Percentiles rank a stretch among this genome's conserved stretches.
phyloP scores from a whole-genome alignment of 2,113 vertebrate species.

The Echinops telfairi region DNA sequence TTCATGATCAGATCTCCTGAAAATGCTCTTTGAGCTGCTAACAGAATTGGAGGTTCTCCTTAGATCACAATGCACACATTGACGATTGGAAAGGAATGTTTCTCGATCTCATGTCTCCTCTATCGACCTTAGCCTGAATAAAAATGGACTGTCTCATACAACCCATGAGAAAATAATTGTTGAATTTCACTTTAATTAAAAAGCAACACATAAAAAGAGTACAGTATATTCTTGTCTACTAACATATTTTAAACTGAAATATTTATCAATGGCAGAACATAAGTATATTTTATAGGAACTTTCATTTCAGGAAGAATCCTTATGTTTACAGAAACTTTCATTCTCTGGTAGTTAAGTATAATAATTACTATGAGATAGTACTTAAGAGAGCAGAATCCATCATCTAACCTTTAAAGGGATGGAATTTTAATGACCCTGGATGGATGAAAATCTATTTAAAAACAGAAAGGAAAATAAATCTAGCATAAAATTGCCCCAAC shows the following conservation, averaged over 20 bases:
- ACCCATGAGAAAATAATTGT: neutral
- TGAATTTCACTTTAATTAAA: constrained; percentile 18
- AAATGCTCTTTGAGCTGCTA: neutral
- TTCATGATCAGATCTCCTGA: neutral
- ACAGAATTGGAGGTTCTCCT: neutral
- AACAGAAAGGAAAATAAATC: neutral
- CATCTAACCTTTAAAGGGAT: neutral
- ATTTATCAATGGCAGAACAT: neutral
- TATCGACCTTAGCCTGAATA: neutral
- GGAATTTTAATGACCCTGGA: constrained; percentile 1
- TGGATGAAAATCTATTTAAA: neutral
- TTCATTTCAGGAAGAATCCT: constrained; percentile 32
- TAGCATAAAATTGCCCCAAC: neutral
- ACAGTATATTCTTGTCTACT: neutral
- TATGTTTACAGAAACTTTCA: neutral
- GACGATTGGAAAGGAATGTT: neutral
- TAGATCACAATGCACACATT: neutral
- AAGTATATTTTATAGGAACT: neutral
- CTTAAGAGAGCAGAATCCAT: neutral
- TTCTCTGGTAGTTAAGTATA: neutral
- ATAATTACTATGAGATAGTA: neutral
- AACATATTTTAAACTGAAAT: neutral
- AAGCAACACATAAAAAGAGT: neutral
- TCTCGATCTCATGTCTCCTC: neutral
- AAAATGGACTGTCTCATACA: neutral